These are phyloP conservation scores for Notodonta ziczac DNA, from an alignment of 2,888 invertebrate species.

Conservation along the genomic window DNA sequence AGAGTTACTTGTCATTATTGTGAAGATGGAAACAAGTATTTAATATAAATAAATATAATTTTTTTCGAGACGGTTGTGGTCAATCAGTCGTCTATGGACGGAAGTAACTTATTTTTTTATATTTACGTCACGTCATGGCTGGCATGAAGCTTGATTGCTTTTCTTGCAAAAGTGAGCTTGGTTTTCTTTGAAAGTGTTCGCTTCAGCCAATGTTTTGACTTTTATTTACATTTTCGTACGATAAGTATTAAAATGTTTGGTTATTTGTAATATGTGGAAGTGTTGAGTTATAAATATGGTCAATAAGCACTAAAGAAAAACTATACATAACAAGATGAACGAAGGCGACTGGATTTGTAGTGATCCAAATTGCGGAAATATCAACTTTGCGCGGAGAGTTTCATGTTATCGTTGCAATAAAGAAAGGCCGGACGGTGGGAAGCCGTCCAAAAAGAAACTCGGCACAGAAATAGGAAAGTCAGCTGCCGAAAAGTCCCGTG, in stretches of 20 bases:
- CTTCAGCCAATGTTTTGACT: slow-evolving; percentile 62
- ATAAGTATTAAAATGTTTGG: slow-evolving; percentile 40
- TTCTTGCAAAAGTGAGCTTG: slow-evolving; percentile 79
- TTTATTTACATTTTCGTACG: slow-evolving; percentile 67
- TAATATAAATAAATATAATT: no score
- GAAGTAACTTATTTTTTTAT: slow-evolving; percentile 38
- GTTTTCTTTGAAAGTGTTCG: slow-evolving; percentile 73
- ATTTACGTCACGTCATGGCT: slow-evolving; percentile 71
- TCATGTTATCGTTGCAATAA: slow-evolving; percentile 97
- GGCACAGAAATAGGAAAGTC: slow-evolving; percentile 99
- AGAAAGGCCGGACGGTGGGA: slow-evolving; percentile 79
- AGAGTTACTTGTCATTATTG: no score
- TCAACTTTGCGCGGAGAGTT: slow-evolving; percentile 96
- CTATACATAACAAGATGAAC: slow-evolving; percentile 73
- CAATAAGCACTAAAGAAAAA: slow-evolving; percentile 44
- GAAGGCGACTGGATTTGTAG: slow-evolving; percentile 88
- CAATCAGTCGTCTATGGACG: not conserved
- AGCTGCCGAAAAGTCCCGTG: slow-evolving; percentile 98
- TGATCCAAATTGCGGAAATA: slow-evolving; percentile 92
- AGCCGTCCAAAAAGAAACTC: slow-evolving; percentile 89
- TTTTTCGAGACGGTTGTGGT: not conserved
- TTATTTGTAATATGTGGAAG: slow-evolving; percentile 38
- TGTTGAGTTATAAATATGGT: slow-evolving; percentile 42
- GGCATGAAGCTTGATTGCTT: slow-evolving; percentile 77
- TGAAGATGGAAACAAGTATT: no score